These are phyloP conservation scores for Phymatocera aterrima DNA, from an alignment of 2,888 invertebrate species.

Conservation along the genomic window DNA sequence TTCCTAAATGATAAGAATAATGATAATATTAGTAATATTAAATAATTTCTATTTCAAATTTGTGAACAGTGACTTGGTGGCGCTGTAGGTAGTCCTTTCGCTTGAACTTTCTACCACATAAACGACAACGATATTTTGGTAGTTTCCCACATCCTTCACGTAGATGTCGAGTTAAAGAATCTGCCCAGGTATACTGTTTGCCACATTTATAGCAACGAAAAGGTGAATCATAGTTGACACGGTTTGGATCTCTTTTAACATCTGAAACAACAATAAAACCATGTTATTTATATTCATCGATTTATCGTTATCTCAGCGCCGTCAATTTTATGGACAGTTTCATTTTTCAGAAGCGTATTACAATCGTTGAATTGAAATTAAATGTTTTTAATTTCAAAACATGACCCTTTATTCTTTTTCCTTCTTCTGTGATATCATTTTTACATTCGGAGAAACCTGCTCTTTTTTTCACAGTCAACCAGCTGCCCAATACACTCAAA, in stretches of 20 bases:
- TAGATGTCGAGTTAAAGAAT: slow-evolving; percentile 66
- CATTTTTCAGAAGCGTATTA: not conserved
- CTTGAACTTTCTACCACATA: slow-evolving; percentile 69
- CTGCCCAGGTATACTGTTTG: slow-evolving; percentile 68
- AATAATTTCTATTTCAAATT: slow-evolving; percentile 48
- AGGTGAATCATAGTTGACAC: slow-evolving; percentile 59
- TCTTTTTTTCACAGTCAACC: too few species aligned
- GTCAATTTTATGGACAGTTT: slow-evolving; percentile 1
- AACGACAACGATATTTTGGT: slow-evolving; percentile 61
- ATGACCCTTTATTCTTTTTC: not conserved
- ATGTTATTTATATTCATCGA: slow-evolving; percentile 22
- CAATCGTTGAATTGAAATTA: not conserved
- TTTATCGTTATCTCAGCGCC: not conserved
- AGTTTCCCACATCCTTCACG: slow-evolving; percentile 63
- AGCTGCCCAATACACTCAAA: too few species aligned
- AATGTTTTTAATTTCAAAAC: not conserved
- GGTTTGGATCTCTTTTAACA: slow-evolving; percentile 55
- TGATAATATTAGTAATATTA: slow-evolving; percentile 13
- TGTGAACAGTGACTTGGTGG: slow-evolving; percentile 57
- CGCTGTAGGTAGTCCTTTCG: slow-evolving; percentile 66
- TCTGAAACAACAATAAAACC: slow-evolving; percentile 58
- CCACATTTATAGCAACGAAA: slow-evolving; percentile 68
- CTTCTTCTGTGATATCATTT: not conserved
- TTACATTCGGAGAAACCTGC: not conserved
- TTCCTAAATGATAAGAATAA: not conserved